Conservation (phyloP, 1,140 invertebrate species). For the Phymorhynchus buccinoides region DNA sequence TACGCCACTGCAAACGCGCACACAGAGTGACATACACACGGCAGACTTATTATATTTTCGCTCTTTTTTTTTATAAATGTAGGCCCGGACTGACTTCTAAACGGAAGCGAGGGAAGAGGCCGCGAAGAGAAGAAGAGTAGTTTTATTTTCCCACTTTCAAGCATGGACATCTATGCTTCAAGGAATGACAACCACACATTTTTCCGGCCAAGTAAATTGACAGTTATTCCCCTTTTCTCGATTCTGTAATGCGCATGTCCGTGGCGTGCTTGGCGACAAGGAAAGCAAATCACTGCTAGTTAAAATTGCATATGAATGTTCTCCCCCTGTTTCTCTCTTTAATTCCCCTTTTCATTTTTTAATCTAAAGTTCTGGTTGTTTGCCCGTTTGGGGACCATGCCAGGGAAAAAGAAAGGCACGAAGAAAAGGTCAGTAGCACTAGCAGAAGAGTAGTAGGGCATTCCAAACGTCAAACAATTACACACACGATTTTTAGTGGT, state of each 20-base stretch:
- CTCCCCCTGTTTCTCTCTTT: neutral
- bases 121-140: neutral
- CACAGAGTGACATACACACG: too few species aligned
- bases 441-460: neutral
- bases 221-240: neutral
- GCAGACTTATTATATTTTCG: neutral
- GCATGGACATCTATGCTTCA: neutral
- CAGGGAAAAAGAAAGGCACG: conserved; percentile 23
- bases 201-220: neutral
- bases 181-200: neutral
- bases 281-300: neutral
- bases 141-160: neutral
- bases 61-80: too few species aligned
- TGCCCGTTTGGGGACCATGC: neutral
- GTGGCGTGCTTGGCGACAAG: conserved; percentile 31
- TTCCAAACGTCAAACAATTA: neutral
- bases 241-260: conserved; percentile 24
- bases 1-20: too few species aligned
- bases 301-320: neutral
- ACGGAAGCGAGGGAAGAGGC: too few species aligned
- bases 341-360: too few species aligned
- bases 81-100: neutral
- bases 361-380: neutral
- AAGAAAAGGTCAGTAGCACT: conserved; percentile 15
- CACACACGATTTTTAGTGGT: neutral